Conservation (phyloP, 2,888 invertebrate species). For the Laspeyria flexula region DNA sequence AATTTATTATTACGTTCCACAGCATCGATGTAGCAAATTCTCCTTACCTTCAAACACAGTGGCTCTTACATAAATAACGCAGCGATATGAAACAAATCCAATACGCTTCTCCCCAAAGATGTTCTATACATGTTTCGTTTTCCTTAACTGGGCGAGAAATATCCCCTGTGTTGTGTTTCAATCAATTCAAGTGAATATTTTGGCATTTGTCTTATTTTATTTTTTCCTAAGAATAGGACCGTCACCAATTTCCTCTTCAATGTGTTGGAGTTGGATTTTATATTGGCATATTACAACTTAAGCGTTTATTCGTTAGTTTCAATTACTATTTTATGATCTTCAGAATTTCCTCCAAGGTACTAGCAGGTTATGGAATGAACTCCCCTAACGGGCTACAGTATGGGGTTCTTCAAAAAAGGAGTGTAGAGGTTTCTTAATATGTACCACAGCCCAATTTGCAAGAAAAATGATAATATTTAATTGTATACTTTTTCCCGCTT, state of each 20-base stretch:
- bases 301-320: too few relatives aligned
- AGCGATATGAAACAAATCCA: slow-evolving; percentile 32
- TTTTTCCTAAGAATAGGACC: background rate
- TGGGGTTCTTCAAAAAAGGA: too few relatives aligned
- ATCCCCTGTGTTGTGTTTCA: slow-evolving; percentile 3
- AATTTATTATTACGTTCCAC: slow-evolving; percentile 7
- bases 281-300: background rate
- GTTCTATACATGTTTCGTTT: slow-evolving; percentile 11
- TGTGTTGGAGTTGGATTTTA: background rate
- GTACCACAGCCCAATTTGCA: too few relatives aligned
- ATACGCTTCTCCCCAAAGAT: slow-evolving; percentile 25
- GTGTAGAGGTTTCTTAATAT: too few relatives aligned
- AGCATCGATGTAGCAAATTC: slow-evolving; percentile 11
- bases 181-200: slow-evolving; percentile 12
- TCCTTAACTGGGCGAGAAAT: slow-evolving; percentile 15
- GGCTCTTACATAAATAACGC: slow-evolving; percentile 28
- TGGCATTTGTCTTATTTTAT: background rate
- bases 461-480: too few relatives aligned
- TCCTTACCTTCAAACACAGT: slow-evolving; percentile 10
- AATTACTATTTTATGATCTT: too few relatives aligned
- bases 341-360: too few relatives aligned
- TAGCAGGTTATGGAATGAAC: too few relatives aligned
- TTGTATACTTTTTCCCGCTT: too few relatives aligned
- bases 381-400: too few relatives aligned
- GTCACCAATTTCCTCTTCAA: background rate